Conservation (phyloP, 2,113 vertebrate genomes). For the Thamnophis sirtalis region DNA sequence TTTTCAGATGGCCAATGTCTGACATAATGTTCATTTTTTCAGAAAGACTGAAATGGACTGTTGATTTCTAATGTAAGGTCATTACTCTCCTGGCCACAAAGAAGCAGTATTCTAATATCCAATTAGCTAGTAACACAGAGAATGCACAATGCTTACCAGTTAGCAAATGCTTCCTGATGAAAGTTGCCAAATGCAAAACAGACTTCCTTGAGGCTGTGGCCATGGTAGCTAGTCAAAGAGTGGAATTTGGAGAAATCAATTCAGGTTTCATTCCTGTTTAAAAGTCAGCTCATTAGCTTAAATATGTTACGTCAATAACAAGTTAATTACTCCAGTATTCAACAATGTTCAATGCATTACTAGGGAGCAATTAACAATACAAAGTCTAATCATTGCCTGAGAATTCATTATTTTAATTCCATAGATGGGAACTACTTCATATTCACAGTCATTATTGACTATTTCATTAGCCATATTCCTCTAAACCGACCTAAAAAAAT, state of each 20-base stretch:
- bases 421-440: not conserved
- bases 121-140: rapidly evolving
- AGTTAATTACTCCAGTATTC: not conserved
- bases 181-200: not conserved
- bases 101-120: not conserved
- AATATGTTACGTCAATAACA: not conserved
- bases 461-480: not conserved
- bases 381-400: not conserved
- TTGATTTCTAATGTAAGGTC: not conserved
- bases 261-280: not conserved
- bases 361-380: not conserved
- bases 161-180: not conserved
- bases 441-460: not conserved
- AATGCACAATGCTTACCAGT: constrained; percentile 42
- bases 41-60: not conserved
- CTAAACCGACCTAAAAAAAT: not conserved
- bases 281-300: not conserved
- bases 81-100: not conserved
- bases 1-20: not conserved
- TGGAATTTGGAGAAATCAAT: rapidly evolving
- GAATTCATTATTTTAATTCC: not conserved
- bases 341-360: not conserved
- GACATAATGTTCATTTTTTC: not conserved
- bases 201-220: not conserved
- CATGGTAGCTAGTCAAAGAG: constrained; percentile 29